phyloP scores from a whole-genome alignment of 2,888 invertebrate species.

The Parnassius mnemosyne region DNA sequence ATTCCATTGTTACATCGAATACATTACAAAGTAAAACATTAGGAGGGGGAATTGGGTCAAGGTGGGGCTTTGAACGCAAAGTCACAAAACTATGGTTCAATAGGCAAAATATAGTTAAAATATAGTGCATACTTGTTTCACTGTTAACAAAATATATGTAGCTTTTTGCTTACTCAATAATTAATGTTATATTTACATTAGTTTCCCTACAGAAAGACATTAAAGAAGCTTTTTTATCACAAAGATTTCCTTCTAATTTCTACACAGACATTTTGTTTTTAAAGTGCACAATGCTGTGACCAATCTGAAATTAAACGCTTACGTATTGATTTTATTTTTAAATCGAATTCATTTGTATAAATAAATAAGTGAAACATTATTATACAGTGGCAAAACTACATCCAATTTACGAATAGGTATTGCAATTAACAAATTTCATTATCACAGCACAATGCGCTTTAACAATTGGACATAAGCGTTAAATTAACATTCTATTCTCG shows the following conservation, averaged over 20 bases:
- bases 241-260: conserved; percentile 62
- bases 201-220: conserved; percentile 65
- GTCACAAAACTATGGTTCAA: neutral
- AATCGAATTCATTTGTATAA: conserved; percentile 16
- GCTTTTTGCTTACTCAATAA: conserved; percentile 61
- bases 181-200: conserved; percentile 61
- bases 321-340: neutral
- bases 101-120: conserved; percentile 61
- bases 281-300: conserved; percentile 46
- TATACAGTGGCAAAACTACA: too few species aligned
- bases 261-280: conserved; percentile 56
- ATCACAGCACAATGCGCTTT: conserved; percentile 47
- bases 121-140: conserved; percentile 56
- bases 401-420: too few species aligned
- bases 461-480: conserved; percentile 53
- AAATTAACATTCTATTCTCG: conserved; percentile 53
- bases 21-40: conserved; percentile 38
- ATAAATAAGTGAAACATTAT: too few species aligned
- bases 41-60: conserved; percentile 38
- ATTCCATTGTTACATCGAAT: conserved; percentile 71
- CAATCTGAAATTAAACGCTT: neutral
- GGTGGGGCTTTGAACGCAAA: conserved; percentile 1
- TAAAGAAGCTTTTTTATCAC: conserved; percentile 68
- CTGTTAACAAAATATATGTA: conserved; percentile 70
- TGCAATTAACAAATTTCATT: too few species aligned